Percentiles rank a stretch among this genome's conserved stretches.
Evolutionary conservation across 1,140 invertebrate species (phyloP).

Genomic region (Phocides pigmalion): DNA sequence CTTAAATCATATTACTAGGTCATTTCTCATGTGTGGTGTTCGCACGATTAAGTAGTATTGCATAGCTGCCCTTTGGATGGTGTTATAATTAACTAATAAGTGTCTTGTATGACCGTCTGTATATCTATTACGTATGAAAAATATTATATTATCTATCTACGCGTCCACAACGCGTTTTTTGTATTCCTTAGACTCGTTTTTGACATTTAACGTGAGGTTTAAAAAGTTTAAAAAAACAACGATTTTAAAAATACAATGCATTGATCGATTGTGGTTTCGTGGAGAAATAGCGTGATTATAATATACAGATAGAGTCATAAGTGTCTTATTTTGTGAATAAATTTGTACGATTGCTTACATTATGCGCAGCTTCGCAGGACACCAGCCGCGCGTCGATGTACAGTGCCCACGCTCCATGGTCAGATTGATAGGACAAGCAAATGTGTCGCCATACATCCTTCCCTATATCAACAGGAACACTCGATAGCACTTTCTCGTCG

Average conservation of each 20-base stretch:
- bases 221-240: too few species aligned
- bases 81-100: not conserved
- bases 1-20: constrained; percentile 4
- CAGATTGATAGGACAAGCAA: constrained; percentile 87
- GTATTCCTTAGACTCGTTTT: too few species aligned
- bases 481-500: constrained; percentile 79
- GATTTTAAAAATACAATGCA: too few species aligned
- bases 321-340: not conserved
- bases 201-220: too few species aligned
- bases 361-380: constrained; percentile 75
- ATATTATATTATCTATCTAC: too few species aligned
- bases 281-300: too few species aligned
- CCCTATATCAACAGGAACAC: constrained; percentile 70
- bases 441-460: constrained; percentile 87
- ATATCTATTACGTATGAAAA: too few species aligned
- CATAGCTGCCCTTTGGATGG: not conserved
- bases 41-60: not conserved
- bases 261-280: too few species aligned
- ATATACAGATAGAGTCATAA: too few species aligned
- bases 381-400: constrained; percentile 85
- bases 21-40: constrained; percentile 9
- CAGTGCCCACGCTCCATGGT: constrained; percentile 84
- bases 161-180: too few species aligned
- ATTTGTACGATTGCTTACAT: constrained; percentile 74
- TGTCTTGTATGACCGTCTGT: not conserved